phyloP scores from a whole-genome alignment of 2,797 vertebrate genomes.

The Rhynchotus rufescens region DNA sequence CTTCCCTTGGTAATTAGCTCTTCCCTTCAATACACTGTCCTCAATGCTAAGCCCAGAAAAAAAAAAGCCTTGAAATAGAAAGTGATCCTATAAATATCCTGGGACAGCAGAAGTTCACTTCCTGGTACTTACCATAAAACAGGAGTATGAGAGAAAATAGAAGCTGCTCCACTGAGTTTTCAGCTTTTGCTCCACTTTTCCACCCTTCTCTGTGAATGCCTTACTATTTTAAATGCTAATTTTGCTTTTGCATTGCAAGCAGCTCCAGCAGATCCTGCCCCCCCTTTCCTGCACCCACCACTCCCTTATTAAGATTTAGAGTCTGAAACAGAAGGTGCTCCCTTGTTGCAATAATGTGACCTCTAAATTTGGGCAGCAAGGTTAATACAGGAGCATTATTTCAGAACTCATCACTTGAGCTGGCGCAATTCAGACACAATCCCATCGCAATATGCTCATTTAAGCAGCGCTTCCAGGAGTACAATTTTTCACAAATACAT shows the following conservation, averaged over 20 bases:
- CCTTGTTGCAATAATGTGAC: constrained; percentile 32
- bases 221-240: not conserved
- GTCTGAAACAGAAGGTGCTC: not conserved
- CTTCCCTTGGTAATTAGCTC: not conserved
- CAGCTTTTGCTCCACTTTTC: not conserved
- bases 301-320: constrained; percentile 20
- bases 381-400: constrained; percentile 8
- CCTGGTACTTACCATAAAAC: not conserved
- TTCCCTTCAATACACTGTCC: not conserved
- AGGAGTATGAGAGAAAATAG: not conserved
- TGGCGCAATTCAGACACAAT: not conserved
- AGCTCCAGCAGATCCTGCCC: not conserved
- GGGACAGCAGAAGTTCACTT: not conserved
- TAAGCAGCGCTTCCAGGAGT: not conserved
- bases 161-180: not conserved
- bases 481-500: constrained; percentile 19
- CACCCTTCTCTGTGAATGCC: not conserved
- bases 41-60: not conserved
- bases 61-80: not conserved
- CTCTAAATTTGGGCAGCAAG: constrained; percentile 45
- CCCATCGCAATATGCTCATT: not conserved
- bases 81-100: not conserved
- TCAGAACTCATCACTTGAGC: constrained; percentile 6
- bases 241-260: not conserved
- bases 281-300: not conserved